phyloP scores from a whole-genome alignment of 2,113 vertebrate genomes.

The Antennarius striatus region DNA sequence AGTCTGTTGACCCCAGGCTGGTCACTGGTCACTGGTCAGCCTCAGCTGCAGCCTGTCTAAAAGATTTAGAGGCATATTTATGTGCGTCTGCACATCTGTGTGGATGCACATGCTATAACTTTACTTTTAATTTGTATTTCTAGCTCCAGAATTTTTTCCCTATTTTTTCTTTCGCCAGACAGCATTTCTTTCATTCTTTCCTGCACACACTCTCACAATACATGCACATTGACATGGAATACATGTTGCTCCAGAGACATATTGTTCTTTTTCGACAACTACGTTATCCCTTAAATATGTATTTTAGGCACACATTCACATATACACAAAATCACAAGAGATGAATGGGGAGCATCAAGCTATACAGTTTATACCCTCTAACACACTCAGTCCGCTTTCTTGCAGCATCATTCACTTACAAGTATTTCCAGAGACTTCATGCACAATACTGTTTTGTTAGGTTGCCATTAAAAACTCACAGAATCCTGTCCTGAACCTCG shows the following conservation, averaged over 20 bases:
- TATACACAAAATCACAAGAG: not conserved
- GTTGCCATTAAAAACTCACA: not conserved
- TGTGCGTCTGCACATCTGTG: not conserved
- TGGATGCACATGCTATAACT: no score
- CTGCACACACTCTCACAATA: not conserved
- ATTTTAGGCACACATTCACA: constrained; percentile 4
- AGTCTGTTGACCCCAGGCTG: constrained; percentile 37
- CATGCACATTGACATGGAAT: not conserved
- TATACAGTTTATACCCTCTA: not conserved
- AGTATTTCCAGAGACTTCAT: not conserved
- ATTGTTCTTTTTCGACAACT: not conserved
- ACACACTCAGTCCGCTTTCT: not conserved
- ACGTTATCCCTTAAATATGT: not conserved
- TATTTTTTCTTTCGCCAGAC: not conserved
- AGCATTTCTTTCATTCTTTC: not conserved
- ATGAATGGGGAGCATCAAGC: constrained; percentile 2
- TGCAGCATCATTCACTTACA: not conserved
- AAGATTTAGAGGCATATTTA: constrained; percentile 39
- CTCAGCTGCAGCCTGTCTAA: constrained; percentile 16
- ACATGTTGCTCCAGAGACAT: constrained; percentile 5
- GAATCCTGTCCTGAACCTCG: no score
- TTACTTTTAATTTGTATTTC: not conserved
- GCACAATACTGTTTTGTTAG: constrained; percentile 9
- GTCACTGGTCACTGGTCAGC: constrained; percentile 36
- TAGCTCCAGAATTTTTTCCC: not conserved